These are phyloP conservation scores for Arizona elegans DNA, from an alignment of 2,113 vertebrate genomes.

Conservation along the genomic window DNA sequence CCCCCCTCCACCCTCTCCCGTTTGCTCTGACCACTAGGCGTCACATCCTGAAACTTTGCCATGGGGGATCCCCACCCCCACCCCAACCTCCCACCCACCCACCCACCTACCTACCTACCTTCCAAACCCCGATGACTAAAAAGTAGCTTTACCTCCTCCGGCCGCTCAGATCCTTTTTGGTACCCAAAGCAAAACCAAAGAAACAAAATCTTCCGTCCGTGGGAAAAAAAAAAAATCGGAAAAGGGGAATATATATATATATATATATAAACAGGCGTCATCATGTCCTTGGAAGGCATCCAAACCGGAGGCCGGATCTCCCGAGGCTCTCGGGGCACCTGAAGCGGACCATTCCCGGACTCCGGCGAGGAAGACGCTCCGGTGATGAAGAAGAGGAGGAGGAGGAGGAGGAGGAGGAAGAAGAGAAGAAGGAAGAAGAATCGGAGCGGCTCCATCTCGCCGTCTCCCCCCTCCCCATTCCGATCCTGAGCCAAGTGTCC, in stretches of 20 bases:
- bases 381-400: too few relatives aligned
- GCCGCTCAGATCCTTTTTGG: neutral
- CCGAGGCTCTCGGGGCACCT: neutral
- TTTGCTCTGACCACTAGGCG: neutral
- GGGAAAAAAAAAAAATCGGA: neutral
- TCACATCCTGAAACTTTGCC: neutral
- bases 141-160: neutral
- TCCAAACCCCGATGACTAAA: neutral
- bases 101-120: neutral
- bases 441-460: too few relatives aligned
- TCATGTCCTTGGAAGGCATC: neutral
- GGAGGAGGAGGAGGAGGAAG: neutral
- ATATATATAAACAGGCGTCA: neutral
- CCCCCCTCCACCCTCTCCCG: too few relatives aligned
- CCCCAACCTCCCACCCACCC: too few relatives aligned
- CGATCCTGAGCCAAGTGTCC: too few relatives aligned
- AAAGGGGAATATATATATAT: neutral
- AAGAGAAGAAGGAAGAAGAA: accelerated
- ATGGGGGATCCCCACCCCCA: neutral
- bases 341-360: neutral
- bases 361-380: neutral
- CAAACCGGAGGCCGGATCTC: neutral
- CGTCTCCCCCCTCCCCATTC: neutral
- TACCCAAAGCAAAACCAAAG: neutral
- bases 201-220: neutral